Evolutionary conservation across 2,888 invertebrate species (phyloP).

Genomic region (Oegoconia quadripuncta): DNA sequence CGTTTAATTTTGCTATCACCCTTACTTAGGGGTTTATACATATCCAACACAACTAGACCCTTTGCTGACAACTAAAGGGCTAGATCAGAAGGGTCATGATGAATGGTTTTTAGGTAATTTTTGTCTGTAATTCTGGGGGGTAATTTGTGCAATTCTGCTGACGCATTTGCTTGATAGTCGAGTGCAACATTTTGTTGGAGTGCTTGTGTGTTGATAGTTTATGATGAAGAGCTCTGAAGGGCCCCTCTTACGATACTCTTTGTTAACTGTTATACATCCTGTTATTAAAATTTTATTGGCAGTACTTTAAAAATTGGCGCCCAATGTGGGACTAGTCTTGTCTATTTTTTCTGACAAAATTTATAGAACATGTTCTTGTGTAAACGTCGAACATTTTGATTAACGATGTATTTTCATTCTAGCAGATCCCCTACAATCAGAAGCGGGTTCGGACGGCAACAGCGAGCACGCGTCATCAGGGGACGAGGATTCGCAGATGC

Average conservation of each 20-base stretch:
- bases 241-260: slow-evolving; percentile 23
- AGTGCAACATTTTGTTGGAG: slow-evolving; percentile 49
- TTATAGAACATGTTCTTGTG: neutral
- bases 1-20: slow-evolving; percentile 71
- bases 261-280: slow-evolving; percentile 29
- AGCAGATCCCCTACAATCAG: slow-evolving; percentile 80
- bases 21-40: slow-evolving; percentile 31
- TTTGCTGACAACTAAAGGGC: neutral
- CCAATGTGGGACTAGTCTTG: slow-evolving; percentile 4
- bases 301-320: slow-evolving; percentile 9
- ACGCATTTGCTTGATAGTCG: slow-evolving; percentile 69
- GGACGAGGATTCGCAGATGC: slow-evolving; percentile 94
- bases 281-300: slow-evolving; percentile 6
- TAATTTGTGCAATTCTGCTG: slow-evolving; percentile 68
- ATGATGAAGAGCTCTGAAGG: slow-evolving; percentile 53
- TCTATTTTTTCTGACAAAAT: neutral
- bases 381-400: neutral
- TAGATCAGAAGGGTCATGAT: slow-evolving; percentile 6
- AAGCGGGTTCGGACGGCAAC: slow-evolving; percentile 89
- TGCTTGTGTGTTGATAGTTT: slow-evolving; percentile 62
- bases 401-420: slow-evolving; percentile 15
- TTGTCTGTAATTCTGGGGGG: slow-evolving; percentile 55
- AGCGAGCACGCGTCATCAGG: slow-evolving; percentile 95
- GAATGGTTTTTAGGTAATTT: slow-evolving; percentile 44
- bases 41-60: slow-evolving; percentile 14